A percentile compares a stretch with the other conserved stretches of the same genome.
Evolutionary conservation across 2,797 vertebrate species (phyloP).

Genomic region (Mycteria americana): DNA sequence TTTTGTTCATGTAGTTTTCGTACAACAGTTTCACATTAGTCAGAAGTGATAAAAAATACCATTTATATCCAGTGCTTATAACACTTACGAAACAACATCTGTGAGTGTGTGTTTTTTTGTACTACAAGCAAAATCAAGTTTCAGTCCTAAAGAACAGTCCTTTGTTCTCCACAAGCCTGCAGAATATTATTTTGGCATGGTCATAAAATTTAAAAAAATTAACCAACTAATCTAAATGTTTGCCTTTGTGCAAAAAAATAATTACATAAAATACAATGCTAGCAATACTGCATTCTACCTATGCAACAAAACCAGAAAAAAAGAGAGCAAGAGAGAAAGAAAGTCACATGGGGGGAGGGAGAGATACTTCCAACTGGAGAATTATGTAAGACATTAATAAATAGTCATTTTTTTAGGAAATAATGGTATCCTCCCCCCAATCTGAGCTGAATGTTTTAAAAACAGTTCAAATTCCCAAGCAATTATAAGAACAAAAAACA

Average conservation of each 20-base stretch:
- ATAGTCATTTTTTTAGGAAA: conserved; percentile 75
- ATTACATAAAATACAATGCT: conserved; percentile 78
- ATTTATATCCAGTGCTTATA: conserved; percentile 99
- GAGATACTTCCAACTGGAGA: conserved; percentile 76
- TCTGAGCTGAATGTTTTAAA: conserved; percentile 76
- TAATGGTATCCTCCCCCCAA: conserved; percentile 67
- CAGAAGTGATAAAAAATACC: conserved; percentile 99
- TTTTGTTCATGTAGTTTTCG: conserved; percentile 92
- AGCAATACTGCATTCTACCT: conserved; percentile 81
- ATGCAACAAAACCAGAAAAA: conserved; percentile 68
- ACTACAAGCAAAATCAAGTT: conserved; percentile 97
- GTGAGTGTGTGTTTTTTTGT: conserved; percentile 84
- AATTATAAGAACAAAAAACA: conserved; percentile 72
- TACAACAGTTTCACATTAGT: conserved; percentile 99
- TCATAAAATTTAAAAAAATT: conserved; percentile 87
- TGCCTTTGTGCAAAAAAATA: conserved; percentile 83
- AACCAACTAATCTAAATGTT: conserved; percentile 84
- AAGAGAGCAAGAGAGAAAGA: conserved; percentile 38
- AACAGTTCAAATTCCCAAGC: conserved; percentile 75
- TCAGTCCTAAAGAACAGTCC: conserved; percentile 93
- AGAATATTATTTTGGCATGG: conserved; percentile 90
- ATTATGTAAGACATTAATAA: conserved; percentile 83
- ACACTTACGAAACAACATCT: conserved; percentile 97
- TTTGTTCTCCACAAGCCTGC: conserved; percentile 91
- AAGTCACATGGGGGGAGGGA: conserved; percentile 58